A percentile compares a stretch with the other conserved stretches of the same genome.
These are phyloP conservation scores for Papilio demoleus DNA, from an alignment of 2,888 invertebrate genomes.

Conservation along the genomic window DNA sequence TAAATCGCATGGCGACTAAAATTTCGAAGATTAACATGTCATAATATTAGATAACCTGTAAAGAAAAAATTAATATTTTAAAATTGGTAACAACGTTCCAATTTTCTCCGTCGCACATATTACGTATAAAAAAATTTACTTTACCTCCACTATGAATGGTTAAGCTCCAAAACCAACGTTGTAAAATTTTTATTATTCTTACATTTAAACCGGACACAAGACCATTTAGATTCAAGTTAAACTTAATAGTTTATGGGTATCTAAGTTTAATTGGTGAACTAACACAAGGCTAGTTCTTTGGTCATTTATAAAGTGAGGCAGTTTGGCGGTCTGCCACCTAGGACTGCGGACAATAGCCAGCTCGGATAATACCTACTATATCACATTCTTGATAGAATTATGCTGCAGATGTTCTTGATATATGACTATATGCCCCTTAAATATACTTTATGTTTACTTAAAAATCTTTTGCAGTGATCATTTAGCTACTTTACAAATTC, in stretches of 20 bases:
- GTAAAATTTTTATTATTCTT: not conserved
- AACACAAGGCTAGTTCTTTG: conserved; percentile 12
- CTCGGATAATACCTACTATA: not conserved
- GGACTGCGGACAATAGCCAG: conserved; percentile 13
- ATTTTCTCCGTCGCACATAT: too few species aligned
- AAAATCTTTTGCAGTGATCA: too few species aligned
- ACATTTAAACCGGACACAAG: not conserved
- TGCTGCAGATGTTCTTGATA: not conserved
- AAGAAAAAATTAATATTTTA: too few species aligned
- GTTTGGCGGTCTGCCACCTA: conserved; percentile 32
- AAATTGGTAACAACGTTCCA: too few species aligned
- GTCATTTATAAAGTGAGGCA: conserved; percentile 26
- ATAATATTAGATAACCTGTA: too few species aligned
- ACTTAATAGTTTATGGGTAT: conserved; percentile 8
- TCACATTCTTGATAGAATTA: conserved; percentile 6
- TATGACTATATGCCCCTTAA: not conserved
- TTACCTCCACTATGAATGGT: too few species aligned
- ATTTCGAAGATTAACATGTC: too few species aligned
- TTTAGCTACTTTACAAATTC: too few species aligned
- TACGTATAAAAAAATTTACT: too few species aligned
- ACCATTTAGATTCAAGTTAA: not conserved
- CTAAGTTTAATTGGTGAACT: conserved; percentile 19
- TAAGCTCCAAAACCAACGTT: not conserved
- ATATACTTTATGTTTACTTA: not conserved
- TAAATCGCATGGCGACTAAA: too few species aligned